Base-by-base conservation (phyloP, 2,113 vertebrate genomes). In the Rhinolophus ferrumequinum region DNA sequence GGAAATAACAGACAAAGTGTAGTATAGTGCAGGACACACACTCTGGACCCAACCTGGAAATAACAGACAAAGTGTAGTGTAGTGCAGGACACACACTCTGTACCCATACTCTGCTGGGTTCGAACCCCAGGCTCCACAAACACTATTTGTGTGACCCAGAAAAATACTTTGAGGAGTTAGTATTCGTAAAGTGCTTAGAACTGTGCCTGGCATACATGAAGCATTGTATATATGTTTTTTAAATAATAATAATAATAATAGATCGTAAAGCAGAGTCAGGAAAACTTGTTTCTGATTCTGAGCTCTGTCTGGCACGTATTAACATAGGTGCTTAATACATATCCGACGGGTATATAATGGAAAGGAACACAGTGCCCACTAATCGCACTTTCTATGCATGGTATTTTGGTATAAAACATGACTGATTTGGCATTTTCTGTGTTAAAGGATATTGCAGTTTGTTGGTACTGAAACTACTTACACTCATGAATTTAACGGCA, bases 401-500 rank as follows among this genome's bases (percentile, higher is more conserved):
- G 21, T 41, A 47, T 30, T 85, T 92, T 44, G 38, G 35, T 26
- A 54, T 54, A 52, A 96, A 85, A 50, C 22, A 35, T 30, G 28
- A 47, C 70, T 84, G 13, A 80, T 86, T 47, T 41, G 9, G 7
- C 66, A 54, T 72, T 90, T 87, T 58, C 26, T 60, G 33, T 62
- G 16, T 94, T 72, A 82, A 90, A 80, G 2, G 14, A 77, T 50
- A 72, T 11, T 76, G 14, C 15, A 4, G 64, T 96, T 81, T 69
- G 64, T 26, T 67, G 30, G 90, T 73, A 33, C 86, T 4, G 8
- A 93, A 88, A 26, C 41, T 28, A 84, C 38, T 92, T 72, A 62
- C 50, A 90, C 18, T 47, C 22, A 82, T 87, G 62, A 62, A 92
- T 85, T 93, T 75, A 94, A 80, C 21, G 91, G 41, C 19, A 73